Evolutionary conservation across 2,113 vertebrate species (phyloP), one percentile per base, ranked within the genome.

Genomic region (Rhinolophus sinicus): DNA sequence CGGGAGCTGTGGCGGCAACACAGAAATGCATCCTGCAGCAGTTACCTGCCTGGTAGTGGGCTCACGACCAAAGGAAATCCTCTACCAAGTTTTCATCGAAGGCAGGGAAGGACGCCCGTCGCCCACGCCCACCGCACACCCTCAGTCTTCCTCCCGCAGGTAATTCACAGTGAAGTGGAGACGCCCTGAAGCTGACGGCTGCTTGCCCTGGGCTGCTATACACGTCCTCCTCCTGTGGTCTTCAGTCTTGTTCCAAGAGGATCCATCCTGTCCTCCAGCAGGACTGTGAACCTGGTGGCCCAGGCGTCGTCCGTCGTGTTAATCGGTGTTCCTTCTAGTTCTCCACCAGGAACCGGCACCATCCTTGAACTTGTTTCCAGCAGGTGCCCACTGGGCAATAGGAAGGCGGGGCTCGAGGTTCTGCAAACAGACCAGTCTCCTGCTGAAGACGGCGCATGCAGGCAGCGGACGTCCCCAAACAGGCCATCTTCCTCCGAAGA

Each of bases 11-110:
- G 1, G 62, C 14, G 4, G 28, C 4, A 21, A 21, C 83, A 13
- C 11, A 0, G 4, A 4, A 0, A 18, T 2, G 3, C 24, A 10
- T 3, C 4, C 15, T 3, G 52, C 26, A 24, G 8, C 22, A 4
- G 0, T 13, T 1, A 7, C 5, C 47, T 38, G 9, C 3, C 19
- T 6, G 3, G 3, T 38, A 0, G 2, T 0, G 18, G 10, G 47
- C 56, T 21, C n/a, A 6, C 9, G 8, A 26, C 3, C 9, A 11
- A 6, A 5, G 22, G 19, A 38, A 28, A n/a, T 24, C 19, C 35
- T 72, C 24, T 5, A 6, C 40, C 0, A 18, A 40, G 7, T 18
- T 5, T n/a, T 18, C 0, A 7, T 13, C 26, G 2, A 0, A 1
- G 13, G 14, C 67, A 28, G 77, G 1, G 6, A 3, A 33, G 50